Base-by-base conservation (phyloP, 1,140 invertebrate species). In the Cyclargus thomasi region DNA sequence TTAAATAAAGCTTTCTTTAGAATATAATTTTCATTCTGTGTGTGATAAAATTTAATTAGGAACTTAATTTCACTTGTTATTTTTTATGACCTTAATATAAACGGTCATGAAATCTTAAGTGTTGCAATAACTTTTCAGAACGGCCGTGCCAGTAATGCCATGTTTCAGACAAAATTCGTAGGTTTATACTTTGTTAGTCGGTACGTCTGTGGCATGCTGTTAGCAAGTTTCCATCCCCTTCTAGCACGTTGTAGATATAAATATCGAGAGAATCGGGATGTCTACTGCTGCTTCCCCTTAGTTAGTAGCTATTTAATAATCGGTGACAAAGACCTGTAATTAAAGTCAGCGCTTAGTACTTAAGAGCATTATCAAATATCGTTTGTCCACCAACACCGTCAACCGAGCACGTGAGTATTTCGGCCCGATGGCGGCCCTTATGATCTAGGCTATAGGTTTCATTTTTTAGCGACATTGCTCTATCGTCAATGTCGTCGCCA, bases 41-140 rank as follows among this genome's bases (percentile, higher is more conserved):
- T 16, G 39, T 16, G 5, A 8, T 29, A 1, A 47, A 47, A 47
- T 47, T 47, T 47, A 47, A 47, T 47, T 47, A 47, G 14, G 39
- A 47, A 47, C 5, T 47, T 47, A 14, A 47, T 47, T 47, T 47
- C 11, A 8, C 39, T 47, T 47, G 11, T 47, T 47, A 47, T 47
- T 14, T 29, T 47, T 47, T 47, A 16, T 47, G 14, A 16, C 14
- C 39, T 47, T 11, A 14, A 47, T 47, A 47, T 47, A 47, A 47
- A 47, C 39, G 4, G 14, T 11, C 14, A 47, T 47, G 14, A 47
- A 47, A 47, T 47, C 39, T 16, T 47, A 62, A 16, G 17, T 57
- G 18, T 53, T 64, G 53, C 17, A 68, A 69, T 55, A 68, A 62
- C 57, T 70, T 80, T 80, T 67, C 78, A 81, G 76, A 75, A 73